phyloP scores from a whole-genome alignment of 1,140 invertebrate species.

The Archegozetes longisetosus region DNA sequence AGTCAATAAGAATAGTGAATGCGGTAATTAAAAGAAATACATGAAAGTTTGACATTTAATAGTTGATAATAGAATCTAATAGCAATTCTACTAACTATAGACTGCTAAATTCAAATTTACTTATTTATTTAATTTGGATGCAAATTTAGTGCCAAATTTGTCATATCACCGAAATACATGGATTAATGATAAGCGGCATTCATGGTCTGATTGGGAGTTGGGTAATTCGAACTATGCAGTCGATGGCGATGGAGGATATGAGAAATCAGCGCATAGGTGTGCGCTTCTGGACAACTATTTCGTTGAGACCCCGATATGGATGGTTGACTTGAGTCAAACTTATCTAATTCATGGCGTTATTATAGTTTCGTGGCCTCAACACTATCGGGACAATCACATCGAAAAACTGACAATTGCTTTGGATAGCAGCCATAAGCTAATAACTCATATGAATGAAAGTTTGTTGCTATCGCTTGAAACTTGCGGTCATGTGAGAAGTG shows the following conservation, averaged over 20 bases:
- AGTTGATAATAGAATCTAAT: too few species aligned
- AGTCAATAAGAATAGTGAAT: conserved; percentile 35
- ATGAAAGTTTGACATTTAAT: too few species aligned
- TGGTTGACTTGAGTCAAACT: conserved; percentile 36
- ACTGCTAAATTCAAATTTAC: too few species aligned
- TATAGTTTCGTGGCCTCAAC: conserved; percentile 34
- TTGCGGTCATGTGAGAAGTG: background rate
- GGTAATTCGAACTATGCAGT: conserved; percentile 31
- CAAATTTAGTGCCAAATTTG: conserved; percentile 39
- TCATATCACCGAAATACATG: conserved; percentile 37
- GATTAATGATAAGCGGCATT: conserved; percentile 40
- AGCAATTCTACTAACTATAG: too few species aligned
- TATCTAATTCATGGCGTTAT: conserved; percentile 32
- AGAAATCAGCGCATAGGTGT: conserved; percentile 31
- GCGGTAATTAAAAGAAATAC: too few species aligned
- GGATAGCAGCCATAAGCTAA: background rate
- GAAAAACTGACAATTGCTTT: background rate
- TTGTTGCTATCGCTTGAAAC: background rate
- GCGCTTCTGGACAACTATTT: conserved; percentile 40
- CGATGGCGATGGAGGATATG: conserved; percentile 26
- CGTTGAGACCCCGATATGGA: conserved; percentile 38
- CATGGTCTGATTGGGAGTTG: conserved; percentile 31
- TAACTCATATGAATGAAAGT: background rate
- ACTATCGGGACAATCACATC: background rate
- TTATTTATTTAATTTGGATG: too few species aligned